These are phyloP conservation scores for Aix galericulata DNA, from an alignment of 2,113 vertebrate genomes.

Conservation along the genomic window DNA sequence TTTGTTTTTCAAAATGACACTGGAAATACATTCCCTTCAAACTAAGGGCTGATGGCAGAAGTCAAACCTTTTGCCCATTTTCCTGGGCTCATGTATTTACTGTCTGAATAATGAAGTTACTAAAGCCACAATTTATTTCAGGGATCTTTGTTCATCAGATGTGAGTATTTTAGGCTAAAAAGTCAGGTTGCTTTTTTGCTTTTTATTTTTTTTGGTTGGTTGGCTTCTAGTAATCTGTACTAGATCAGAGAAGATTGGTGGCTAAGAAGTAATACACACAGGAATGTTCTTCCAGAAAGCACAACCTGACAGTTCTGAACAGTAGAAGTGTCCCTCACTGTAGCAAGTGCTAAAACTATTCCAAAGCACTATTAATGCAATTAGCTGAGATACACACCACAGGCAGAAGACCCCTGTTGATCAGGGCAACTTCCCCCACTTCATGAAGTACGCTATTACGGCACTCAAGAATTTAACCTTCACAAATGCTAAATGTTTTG, in stretches of 20 bases:
- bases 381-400: neutral
- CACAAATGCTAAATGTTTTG: neutral
- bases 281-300: neutral
- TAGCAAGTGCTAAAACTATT: neutral
- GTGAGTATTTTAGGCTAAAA: neutral
- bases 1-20: slow-evolving; percentile 67
- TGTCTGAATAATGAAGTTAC: neutral
- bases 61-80: slow-evolving; percentile 3
- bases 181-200: neutral
- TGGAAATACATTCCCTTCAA: slow-evolving; percentile 45
- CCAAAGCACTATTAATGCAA: neutral
- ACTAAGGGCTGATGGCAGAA: slow-evolving; percentile 8
- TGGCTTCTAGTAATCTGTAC: neutral
- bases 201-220: neutral
- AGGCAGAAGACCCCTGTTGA: neutral
- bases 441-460: neutral
- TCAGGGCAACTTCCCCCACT: neutral
- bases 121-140: neutral
- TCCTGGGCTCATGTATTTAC: neutral
- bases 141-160: neutral
- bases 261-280: neutral
- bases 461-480: neutral
- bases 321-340: neutral
- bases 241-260: neutral
- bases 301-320: neutral